Evolutionary conservation across 2,113 vertebrate species (phyloP).

Genomic region (Bolborhynchus lineola): DNA sequence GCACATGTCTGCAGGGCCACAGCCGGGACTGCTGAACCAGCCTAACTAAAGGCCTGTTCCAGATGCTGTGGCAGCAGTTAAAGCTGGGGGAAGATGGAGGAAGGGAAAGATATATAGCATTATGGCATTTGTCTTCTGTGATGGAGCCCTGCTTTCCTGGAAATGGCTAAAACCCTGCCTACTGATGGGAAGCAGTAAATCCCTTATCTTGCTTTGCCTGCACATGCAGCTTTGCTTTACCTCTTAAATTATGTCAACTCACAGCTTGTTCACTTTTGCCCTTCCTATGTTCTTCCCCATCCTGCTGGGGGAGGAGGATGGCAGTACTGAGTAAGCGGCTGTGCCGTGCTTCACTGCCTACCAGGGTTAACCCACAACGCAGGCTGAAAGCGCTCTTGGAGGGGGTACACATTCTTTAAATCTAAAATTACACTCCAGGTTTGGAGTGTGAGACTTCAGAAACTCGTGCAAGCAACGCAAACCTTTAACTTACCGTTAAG

Average conservation of each 20-base stretch:
- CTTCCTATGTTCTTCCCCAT: neutral
- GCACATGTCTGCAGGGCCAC: neutral
- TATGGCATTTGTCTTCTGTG: no score
- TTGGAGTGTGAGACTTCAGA: neutral
- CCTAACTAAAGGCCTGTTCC: neutral
- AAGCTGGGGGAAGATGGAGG: neutral
- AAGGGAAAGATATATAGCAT: rapidly evolving
- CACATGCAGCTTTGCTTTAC: neutral
- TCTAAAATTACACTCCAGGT: neutral
- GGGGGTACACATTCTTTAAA: neutral
- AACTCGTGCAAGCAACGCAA: neutral
- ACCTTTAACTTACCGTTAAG: neutral
- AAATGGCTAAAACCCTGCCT: neutral
- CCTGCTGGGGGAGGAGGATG: neutral
- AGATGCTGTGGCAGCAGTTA: neutral
- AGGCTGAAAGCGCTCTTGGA: neutral
- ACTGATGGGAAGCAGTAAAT: neutral
- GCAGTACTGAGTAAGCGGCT: neutral
- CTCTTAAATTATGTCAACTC: neutral
- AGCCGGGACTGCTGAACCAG: neutral
- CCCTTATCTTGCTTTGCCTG: neutral
- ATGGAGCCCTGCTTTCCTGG: neutral
- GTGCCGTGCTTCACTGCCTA: neutral
- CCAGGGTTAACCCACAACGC: neutral
- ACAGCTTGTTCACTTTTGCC: rapidly evolving